Evolutionary conservation across 2,888 invertebrate species (phyloP).

Genomic region (Drosophila limbata): DNA sequence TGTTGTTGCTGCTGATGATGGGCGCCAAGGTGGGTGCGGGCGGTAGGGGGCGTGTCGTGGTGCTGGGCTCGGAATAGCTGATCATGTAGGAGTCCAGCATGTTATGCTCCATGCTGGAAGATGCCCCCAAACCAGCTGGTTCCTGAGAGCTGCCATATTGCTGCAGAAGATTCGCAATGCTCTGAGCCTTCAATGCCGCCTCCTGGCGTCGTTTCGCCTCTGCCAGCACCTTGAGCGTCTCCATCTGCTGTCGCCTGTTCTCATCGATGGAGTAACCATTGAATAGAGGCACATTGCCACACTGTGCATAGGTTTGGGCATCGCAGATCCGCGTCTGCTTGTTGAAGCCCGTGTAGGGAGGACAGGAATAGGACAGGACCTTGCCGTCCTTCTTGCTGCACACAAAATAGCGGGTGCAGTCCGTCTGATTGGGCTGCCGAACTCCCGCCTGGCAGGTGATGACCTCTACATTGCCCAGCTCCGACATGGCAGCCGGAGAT

Average conservation of each 20-base stretch:
- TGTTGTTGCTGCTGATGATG: conserved; percentile 9
- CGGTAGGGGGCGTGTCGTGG: conserved; percentile 36
- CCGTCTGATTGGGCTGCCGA: conserved; percentile 86
- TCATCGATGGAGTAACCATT: conserved; percentile 76
- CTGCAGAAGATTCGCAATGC: conserved; percentile 78
- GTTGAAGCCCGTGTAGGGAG: conserved; percentile 86
- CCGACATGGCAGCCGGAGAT: conserved; percentile 49
- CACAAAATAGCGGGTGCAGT: conserved; percentile 86
- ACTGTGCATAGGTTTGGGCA: conserved; percentile 83
- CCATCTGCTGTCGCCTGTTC: conserved; percentile 81
- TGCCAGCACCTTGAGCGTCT: conserved; percentile 81
- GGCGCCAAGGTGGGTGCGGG: conserved; percentile 27
- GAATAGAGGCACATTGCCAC: conserved; percentile 72
- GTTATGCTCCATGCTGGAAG: conserved; percentile 64
- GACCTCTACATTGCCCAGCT: conserved; percentile 81
- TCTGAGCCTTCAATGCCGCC: conserved; percentile 81
- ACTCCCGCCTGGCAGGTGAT: conserved; percentile 85
- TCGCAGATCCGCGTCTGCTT: conserved; percentile 85
- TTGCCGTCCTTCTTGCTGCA: conserved; percentile 85
- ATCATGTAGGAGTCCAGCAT: conserved; percentile 64
- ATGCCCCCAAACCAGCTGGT: conserved; percentile 5
- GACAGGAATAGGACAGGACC: conserved; percentile 86
- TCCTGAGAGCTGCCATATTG: conserved; percentile 52
- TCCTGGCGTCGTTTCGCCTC: conserved; percentile 82
- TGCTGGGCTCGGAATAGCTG: conserved; percentile 37